Evolutionary conservation across 2,888 invertebrate species (phyloP).

Genomic region (Aleiodes alternator): DNA sequence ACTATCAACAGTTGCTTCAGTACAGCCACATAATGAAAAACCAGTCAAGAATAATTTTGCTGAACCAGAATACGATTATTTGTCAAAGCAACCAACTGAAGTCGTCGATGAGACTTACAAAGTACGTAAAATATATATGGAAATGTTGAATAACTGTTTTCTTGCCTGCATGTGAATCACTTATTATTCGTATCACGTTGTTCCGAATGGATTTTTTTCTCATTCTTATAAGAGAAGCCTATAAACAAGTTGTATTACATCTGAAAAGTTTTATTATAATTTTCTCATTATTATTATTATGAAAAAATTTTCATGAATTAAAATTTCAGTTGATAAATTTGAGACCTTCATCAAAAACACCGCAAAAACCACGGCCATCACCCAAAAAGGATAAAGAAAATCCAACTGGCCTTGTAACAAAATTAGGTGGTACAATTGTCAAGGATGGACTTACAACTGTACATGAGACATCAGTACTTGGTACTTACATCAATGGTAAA

Average conservation of each 20-base stretch:
- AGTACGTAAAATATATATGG: conserved; percentile 73
- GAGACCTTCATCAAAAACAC: conserved; percentile 81
- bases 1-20: conserved; percentile 79
- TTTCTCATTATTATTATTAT: too few species aligned
- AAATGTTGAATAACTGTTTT: conserved; percentile 41
- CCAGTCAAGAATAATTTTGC: conserved; percentile 84
- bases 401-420: conserved; percentile 89
- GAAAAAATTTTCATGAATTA: neutral
- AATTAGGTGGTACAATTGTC: conserved; percentile 88
- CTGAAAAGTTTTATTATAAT: too few species aligned
- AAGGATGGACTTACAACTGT: conserved; percentile 90
- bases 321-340: conserved; percentile 80
- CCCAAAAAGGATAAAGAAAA: conserved; percentile 80
- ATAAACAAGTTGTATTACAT: too few species aligned
- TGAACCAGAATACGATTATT: conserved; percentile 89
- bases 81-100: conserved; percentile 90
- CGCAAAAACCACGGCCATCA: conserved; percentile 76
- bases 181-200: conserved; percentile 34
- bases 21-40: conserved; percentile 71
- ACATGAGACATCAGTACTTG: conserved; percentile 92
- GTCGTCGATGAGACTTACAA: conserved; percentile 91
- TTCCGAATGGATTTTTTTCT: neutral
- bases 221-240: too few species aligned
- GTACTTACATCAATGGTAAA: conserved; percentile 91
- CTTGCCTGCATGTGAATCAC: conserved; percentile 11